phyloP scores from a whole-genome alignment of 2,888 invertebrate species.

The Itoplectis maculator region DNA sequence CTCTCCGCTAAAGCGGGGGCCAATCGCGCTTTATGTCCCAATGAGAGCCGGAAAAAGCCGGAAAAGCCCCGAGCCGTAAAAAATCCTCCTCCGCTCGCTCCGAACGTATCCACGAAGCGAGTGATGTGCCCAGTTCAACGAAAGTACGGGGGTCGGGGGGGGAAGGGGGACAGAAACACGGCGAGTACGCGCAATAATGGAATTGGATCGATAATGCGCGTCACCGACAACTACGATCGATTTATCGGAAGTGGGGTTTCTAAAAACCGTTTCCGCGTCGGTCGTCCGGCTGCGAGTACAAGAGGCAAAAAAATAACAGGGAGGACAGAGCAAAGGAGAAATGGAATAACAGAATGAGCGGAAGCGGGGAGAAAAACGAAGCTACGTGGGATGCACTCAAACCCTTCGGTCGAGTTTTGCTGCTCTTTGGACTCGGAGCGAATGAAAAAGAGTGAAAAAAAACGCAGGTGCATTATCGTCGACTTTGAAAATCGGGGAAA shows the following conservation, averaged over 20 bases:
- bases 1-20: too few species aligned
- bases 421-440: conserved; percentile 8
- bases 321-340: conserved; percentile 5
- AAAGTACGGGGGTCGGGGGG: too few species aligned
- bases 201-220: conserved; percentile 30
- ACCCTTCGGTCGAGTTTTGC: conserved; percentile 9
- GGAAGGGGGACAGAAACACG: too few species aligned
- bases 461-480: neutral
- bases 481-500: neutral
- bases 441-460: conserved; percentile 1
- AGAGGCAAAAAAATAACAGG: conserved; percentile 16
- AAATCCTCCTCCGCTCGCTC: too few species aligned
- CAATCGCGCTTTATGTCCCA: too few species aligned
- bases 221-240: conserved; percentile 23
- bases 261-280: conserved; percentile 32
- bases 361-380: conserved; percentile 1
- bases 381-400: conserved; percentile 4
- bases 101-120: too few species aligned
- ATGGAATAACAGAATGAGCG: conserved; percentile 24
- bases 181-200: conserved; percentile 21
- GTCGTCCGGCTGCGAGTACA: neutral
- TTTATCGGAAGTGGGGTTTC: conserved; percentile 18
- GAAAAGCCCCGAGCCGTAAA: too few species aligned
- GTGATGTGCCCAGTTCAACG: too few species aligned
- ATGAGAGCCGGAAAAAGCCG: too few species aligned